Conservation (phyloP, 1,140 invertebrate genomes). For the Aphis craccivora region DNA sequence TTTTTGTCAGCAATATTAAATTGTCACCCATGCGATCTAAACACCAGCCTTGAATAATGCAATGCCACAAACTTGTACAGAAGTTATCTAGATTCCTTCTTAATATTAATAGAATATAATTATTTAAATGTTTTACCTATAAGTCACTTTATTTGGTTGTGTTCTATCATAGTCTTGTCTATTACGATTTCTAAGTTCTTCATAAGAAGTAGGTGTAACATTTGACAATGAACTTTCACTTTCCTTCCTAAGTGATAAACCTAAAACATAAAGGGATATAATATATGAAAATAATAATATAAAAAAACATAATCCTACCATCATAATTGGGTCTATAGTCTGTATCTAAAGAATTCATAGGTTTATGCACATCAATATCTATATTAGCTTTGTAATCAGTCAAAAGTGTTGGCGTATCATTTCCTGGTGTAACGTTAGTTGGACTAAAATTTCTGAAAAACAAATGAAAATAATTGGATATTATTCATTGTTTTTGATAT, state of each 20-base stretch:
- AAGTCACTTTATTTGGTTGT: conserved; percentile 17
- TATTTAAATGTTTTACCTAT: conserved; percentile 21
- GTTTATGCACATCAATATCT: conserved; percentile 29
- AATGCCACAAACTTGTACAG: neutral
- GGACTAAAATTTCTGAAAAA: conserved; percentile 23
- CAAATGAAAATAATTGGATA: neutral
- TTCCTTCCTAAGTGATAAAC: conserved; percentile 26
- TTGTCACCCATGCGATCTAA: neutral
- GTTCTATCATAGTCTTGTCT: conserved; percentile 68
- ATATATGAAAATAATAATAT: neutral
- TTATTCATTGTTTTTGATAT: neutral
- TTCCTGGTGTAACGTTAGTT: neutral
- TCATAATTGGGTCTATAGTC: conserved; percentile 56
- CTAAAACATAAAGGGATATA: neutral
- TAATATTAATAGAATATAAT: neutral
- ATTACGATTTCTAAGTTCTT: conserved; percentile 70
- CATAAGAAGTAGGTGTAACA: conserved; percentile 67
- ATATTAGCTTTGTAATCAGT: conserved; percentile 20
- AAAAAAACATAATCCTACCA: conserved; percentile 28
- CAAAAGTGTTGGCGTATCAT: neutral
- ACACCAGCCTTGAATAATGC: neutral
- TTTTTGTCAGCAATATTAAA: neutral
- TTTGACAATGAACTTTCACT: conserved; percentile 46
- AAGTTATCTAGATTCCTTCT: neutral
- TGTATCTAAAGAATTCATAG: conserved; percentile 38